A percentile compares a stretch with the other conserved stretches of the same genome.
phyloP scores from a whole-genome alignment of 2,888 invertebrate species.

The Seira ritae region DNA sequence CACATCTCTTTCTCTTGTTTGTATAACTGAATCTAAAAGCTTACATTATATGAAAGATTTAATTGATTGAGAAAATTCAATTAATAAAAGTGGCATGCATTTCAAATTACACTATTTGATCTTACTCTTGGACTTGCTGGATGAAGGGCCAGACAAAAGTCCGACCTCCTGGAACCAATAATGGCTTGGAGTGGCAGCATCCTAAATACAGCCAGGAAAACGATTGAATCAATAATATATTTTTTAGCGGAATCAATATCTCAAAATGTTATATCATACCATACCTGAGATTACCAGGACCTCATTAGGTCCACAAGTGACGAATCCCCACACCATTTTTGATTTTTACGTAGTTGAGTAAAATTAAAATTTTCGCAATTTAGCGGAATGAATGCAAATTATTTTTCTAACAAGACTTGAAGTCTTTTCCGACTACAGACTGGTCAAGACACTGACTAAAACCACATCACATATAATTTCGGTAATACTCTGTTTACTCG shows the following conservation, averaged over 20 bases:
- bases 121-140: slow-evolving; percentile 77
- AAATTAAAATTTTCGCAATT: no score
- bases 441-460: no score
- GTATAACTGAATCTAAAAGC: no score
- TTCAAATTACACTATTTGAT: no score
- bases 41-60: neutral
- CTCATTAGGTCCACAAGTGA: slow-evolving; percentile 96
- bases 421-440: no score
- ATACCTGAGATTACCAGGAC: slow-evolving; percentile 95
- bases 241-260: neutral
- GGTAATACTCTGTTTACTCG: no score
- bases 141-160: slow-evolving; percentile 98
- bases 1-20: neutral
- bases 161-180: slow-evolving; percentile 95
- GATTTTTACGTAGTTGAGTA: no score
- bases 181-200: slow-evolving; percentile 95
- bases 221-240: slow-evolving; percentile 73
- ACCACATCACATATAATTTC: no score
- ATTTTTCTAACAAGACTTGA: no score
- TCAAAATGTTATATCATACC: neutral
- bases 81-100: no score
- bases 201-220: slow-evolving; percentile 80
- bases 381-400: no score
- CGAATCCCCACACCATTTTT: slow-evolving; percentile 84
- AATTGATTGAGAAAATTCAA: no score